Conservation (phyloP, 2,888 invertebrate species). For the Galerucella calmariensis region DNA sequence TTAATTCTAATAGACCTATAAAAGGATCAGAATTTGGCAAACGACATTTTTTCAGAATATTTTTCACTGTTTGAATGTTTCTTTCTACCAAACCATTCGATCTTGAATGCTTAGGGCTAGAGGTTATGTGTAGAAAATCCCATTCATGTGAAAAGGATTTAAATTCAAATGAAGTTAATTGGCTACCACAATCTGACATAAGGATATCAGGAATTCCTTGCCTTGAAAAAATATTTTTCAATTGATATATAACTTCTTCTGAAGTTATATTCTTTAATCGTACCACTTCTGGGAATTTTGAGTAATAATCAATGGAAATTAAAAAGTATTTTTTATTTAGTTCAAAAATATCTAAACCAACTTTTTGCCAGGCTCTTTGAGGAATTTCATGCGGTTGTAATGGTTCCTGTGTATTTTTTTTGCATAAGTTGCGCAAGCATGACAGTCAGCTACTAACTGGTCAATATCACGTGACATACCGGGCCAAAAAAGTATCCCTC, state of each 20-base stretch:
- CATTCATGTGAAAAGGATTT: not conserved
- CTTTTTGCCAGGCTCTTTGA: conserved; percentile 8
- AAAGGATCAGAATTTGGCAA: not conserved
- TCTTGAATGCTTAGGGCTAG: not conserved
- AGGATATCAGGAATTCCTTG: conserved; percentile 9
- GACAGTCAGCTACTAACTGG: not conserved
- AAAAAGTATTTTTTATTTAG: conserved; percentile 11
- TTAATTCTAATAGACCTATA: not conserved
- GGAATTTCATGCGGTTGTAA: conserved; percentile 4
- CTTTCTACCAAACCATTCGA: conserved; percentile 5
- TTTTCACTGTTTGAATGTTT: not conserved
- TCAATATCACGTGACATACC: not conserved
- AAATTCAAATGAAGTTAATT: conserved; percentile 6
- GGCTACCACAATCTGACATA: not conserved
- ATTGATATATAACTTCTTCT: not conserved
- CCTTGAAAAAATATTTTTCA: conserved; percentile 13
- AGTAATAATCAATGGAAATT: not conserved
- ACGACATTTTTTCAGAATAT: not conserved
- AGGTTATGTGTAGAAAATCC: conserved; percentile 3
- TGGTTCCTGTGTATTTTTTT: not conserved
- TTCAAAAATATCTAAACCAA: conserved; percentile 1
- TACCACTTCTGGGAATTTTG: not conserved
- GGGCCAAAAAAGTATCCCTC: not conserved
- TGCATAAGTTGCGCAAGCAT: too few species aligned
- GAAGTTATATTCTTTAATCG: not conserved